phyloP scores from a whole-genome alignment of 2,888 invertebrate genomes.

The Entomobrya proxima region DNA sequence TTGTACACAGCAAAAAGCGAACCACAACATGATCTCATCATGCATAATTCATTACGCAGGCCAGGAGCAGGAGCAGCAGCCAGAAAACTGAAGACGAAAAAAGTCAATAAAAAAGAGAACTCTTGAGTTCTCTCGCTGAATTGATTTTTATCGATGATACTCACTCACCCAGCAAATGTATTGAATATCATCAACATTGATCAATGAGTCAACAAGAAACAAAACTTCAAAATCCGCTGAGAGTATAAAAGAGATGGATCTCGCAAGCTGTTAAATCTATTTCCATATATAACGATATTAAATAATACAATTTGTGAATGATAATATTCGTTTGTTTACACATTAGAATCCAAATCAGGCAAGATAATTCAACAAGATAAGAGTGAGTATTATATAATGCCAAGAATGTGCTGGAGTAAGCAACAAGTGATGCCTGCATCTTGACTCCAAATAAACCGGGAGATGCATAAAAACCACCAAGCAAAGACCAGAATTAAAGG shows the following conservation, averaged over 20 bases:
- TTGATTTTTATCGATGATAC: slow-evolving; percentile 61
- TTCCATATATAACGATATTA: not conserved
- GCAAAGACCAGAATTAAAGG: too few relatives aligned
- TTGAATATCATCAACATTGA: slow-evolving; percentile 51
- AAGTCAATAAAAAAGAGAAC: slow-evolving; percentile 4
- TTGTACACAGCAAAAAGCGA: not conserved
- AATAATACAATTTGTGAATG: not conserved
- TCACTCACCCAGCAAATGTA: slow-evolving; percentile 16
- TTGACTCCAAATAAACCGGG: not conserved
- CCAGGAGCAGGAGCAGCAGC: slow-evolving; percentile 6
- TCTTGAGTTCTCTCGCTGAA: slow-evolving; percentile 5
- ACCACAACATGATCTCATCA: slow-evolving; percentile 49
- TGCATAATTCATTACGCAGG: slow-evolving; percentile 62
- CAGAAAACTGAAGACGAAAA: slow-evolving; percentile 23
- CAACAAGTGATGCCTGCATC: not conserved
- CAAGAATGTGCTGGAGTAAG: too few relatives aligned
- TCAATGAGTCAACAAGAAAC: slow-evolving; percentile 48
- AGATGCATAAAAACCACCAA: too few relatives aligned
- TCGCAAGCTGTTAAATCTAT: not conserved
- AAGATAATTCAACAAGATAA: not conserved
- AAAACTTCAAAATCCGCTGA: not conserved
- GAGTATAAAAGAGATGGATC: not conserved
- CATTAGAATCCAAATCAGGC: not conserved
- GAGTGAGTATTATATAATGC: not conserved
- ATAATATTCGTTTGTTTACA: slow-evolving; percentile 37